Conservation (phyloP, 2,797 vertebrate species). For the Vespertilio murinus region DNA sequence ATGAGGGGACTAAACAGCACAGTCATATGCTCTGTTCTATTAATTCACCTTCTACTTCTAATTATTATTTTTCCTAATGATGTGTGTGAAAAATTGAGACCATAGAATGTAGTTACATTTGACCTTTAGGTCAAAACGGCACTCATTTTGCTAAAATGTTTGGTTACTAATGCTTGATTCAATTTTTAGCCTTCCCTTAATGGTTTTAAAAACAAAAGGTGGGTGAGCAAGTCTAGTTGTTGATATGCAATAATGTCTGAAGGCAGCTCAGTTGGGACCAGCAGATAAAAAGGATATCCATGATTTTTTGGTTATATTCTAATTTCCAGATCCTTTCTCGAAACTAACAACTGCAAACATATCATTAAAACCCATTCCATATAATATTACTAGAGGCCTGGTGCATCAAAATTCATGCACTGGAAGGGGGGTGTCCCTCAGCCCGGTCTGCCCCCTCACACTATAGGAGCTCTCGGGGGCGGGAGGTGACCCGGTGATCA, state of each 20-base stretch:
- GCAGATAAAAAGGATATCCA: background rate
- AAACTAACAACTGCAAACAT: background rate
- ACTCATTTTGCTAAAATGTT: background rate
- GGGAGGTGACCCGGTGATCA: too few relatives aligned
- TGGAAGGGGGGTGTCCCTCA: too few relatives aligned
- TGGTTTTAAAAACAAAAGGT: background rate
- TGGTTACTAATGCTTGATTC: background rate
- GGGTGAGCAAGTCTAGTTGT: background rate
- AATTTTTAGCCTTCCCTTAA: background rate
- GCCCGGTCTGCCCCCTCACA: too few relatives aligned
- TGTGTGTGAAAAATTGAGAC: background rate
- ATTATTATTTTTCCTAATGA: conserved; percentile 2
- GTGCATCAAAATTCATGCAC: too few relatives aligned
- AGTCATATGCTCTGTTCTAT: background rate
- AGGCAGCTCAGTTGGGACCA: fast-evolving
- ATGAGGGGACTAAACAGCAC: background rate
- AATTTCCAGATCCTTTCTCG: background rate
- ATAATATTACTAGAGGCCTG: too few relatives aligned
- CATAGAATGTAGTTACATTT: background rate
- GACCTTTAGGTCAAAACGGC: background rate
- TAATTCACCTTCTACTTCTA: background rate
- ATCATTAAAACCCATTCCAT: background rate
- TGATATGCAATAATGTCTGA: background rate
- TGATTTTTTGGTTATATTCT: background rate
- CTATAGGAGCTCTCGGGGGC: too few relatives aligned